phyloP scores from a whole-genome alignment of 2,113 vertebrate species.

The Oncorhynchus nerka region DNA sequence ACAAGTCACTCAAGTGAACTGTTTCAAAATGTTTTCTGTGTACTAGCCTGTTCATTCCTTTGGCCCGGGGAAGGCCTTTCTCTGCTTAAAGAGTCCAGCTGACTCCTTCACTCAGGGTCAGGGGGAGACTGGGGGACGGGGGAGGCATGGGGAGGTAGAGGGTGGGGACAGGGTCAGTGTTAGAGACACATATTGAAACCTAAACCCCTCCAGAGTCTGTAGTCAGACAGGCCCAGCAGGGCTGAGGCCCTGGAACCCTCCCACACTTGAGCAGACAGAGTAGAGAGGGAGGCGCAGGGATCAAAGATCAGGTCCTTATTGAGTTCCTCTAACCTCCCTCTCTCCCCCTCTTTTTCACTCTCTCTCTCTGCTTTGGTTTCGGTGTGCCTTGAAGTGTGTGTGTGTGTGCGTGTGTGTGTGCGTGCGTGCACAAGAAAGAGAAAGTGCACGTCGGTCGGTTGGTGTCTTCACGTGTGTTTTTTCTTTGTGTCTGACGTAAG shows the following conservation, averaged over 20 bases:
- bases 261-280: conserved; percentile 38
- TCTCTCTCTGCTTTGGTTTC: conserved; percentile 1
- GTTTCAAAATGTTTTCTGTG: conserved; percentile 45
- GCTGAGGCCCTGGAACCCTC: conserved; percentile 6
- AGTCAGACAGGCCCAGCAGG: conserved; percentile 34
- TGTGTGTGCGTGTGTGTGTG: background rate
- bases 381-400: background rate
- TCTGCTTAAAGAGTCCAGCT: conserved; percentile 42
- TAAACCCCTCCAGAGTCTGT: conserved; percentile 20
- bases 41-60: conserved; percentile 23
- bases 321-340: background rate
- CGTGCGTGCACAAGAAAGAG: background rate
- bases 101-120: conserved; percentile 57
- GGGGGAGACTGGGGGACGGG: conserved; percentile 16
- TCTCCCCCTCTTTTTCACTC: conserved; percentile 1
- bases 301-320: conserved; percentile 21
- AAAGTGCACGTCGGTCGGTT: background rate
- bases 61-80: conserved; percentile 22
- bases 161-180: conserved; percentile 26
- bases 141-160: conserved; percentile 10
- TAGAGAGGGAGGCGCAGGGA: conserved; percentile 1
- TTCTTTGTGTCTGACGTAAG: background rate
- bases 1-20: conserved; percentile 40
- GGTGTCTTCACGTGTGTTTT: background rate
- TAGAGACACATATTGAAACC: conserved; percentile 38